Evolutionary conservation across 2,113 vertebrate genomes (phyloP), one percentile per base, ranked within the genome.

Genomic region (Thryonomys swinderianus): DNA sequence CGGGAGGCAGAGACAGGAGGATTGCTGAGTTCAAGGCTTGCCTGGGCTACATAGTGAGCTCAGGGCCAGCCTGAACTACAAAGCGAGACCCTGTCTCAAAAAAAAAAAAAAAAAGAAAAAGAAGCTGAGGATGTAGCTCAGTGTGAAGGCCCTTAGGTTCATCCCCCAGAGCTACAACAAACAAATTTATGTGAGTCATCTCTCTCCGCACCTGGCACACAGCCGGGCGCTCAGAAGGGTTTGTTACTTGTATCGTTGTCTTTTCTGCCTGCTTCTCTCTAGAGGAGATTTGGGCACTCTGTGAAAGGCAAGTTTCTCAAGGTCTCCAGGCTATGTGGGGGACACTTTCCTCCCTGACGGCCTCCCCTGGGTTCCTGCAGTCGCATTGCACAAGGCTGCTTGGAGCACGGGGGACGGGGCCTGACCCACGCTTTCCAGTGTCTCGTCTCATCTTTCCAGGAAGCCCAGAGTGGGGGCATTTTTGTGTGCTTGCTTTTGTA

Each of bases 181-280:
- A 48, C 73, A 30, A 13, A 76, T 11, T 2, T 3, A 0, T 0
- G 37, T 2, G n/a, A 57, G 14, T 34, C 21, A 6, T 64, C 45
- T 34, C 18, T 51, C 16, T 2, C 6, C 4, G 45, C 3, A 1
- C 48, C 17, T 82, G 53, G 42, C 7, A 13, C 18, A 40, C n/a
- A 48, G 66, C 2, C 34, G 66, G 30, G 42, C 3, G 40, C 59
- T 86, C 17, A 1, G 2, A 18, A 23, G 45, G 1, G 45, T 37
- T 11, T 32, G 32, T 7, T 45, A 2, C 34, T 80, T 55, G 12
- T 59, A 6, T 2, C 16, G 48, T 8, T 48, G 7, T 42, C 25
- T 23, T 13, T 59, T 45, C 10, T 34, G 14, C 17, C 10, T 74
- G 30, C 40, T 74, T 67, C n/a, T 94, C 55, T 87, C 57, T 42